Base-by-base conservation (phyloP, 2,888 invertebrate species). In the Entomobrya multifasciata region DNA sequence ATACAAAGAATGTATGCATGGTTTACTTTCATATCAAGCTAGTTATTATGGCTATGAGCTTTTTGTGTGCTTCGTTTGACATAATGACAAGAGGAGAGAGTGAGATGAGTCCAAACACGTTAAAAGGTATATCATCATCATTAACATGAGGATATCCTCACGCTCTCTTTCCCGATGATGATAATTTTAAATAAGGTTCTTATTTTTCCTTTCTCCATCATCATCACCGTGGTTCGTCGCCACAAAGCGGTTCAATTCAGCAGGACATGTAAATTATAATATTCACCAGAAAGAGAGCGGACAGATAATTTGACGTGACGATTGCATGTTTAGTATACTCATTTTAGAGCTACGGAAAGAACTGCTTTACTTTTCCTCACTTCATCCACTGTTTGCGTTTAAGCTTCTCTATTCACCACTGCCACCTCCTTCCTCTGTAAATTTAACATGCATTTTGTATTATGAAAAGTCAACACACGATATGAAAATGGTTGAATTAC, bases 101-200 rank as follows among this genome's bases (percentile, higher is more conserved):
- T 11, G 41, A 67, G 20, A 22, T 3, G 22, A 55, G n/a, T 4
- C 13, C 27, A 60, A 30, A 30, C n/a, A 67, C 20, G 27, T 15
- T 27, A 27, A 60, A 60, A 60, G n/a, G 60, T 13, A 30, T 3
- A 60, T 30, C n/a, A 60, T 60, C 60, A 27, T 60, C 22, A 55
- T 55, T 8, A 60, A n/a, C 22, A 60, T 60, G 15, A 60, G 8
- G 36, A 6, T 36, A 6, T 4, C 5, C 36, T 36, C 36, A 36
- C 36, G 36, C 36, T 36, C 36, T 36, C 36, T 36, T 36, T 36
- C 8, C 8, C 36, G 8, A 36, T 36, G 36, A 36, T 36, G 8
- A 36, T 67, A 41, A 67, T 67, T 67, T 67, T 67, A 36, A 67
- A 67, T 67, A 67, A 41, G 67, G 20, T 41, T 67, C 67, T 41